A percentile compares a stretch with the other conserved stretches of the same genome.
These are phyloP conservation scores for Polydrusus tereticollis DNA, from an alignment of 2,888 invertebrate genomes.

Conservation along the genomic window DNA sequence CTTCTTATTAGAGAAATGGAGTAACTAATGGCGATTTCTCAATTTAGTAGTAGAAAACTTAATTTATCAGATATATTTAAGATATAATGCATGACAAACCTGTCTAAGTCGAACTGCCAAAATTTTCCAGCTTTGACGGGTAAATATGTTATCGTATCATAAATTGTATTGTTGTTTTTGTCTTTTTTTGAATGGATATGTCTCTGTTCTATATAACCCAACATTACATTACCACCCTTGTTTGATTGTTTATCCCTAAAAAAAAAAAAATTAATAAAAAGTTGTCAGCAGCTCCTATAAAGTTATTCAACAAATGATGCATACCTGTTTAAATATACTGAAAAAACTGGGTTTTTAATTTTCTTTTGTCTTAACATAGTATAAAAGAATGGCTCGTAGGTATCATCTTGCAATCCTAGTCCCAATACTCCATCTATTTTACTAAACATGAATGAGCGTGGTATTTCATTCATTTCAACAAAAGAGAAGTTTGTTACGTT, in stretches of 20 bases:
- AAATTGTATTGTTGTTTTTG: conserved; percentile 51
- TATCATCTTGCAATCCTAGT: conserved; percentile 71
- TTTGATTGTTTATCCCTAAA: conserved; percentile 71
- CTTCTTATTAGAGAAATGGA: no score
- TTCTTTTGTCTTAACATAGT: conserved; percentile 72
- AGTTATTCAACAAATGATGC: not conserved
- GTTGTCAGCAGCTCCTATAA: not conserved
- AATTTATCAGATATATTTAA: no score
- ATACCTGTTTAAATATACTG: conserved; percentile 79
- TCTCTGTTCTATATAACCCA: conserved; percentile 75
- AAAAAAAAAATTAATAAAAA: conserved; percentile 34
- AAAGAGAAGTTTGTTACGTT: conserved; percentile 75
- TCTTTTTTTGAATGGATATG: conserved; percentile 68
- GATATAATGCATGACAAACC: conserved; percentile 63
- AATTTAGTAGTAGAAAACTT: no score
- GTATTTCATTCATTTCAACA: conserved; percentile 77
- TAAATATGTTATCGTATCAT: conserved; percentile 73
- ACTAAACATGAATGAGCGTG: conserved; percentile 74
- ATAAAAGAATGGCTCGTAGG: conserved; percentile 75
- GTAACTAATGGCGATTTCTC: no score
- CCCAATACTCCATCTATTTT: conserved; percentile 82
- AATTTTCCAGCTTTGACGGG: conserved; percentile 70
- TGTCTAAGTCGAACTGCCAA: conserved; percentile 80
- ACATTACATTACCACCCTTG: conserved; percentile 71
- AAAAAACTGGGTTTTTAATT: conserved; percentile 72